A percentile compares a stretch with the other conserved stretches of the same genome.
Conservation (phyloP, 2,888 invertebrate genomes). For the Mythimna loreyi region DNA sequence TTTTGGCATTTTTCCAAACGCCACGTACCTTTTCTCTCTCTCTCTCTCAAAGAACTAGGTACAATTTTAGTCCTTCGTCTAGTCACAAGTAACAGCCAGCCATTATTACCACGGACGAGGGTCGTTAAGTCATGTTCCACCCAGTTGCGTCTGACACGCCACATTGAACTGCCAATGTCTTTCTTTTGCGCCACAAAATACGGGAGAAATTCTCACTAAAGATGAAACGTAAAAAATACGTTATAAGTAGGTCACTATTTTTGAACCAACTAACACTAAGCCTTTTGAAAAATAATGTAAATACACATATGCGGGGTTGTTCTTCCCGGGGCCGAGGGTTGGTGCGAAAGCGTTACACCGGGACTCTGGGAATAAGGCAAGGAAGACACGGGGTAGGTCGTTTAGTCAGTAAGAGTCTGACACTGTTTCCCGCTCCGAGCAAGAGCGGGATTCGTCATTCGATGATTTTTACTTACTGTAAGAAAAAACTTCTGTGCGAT, state of each 20-base stretch:
- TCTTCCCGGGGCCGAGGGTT: no score
- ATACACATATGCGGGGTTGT: no score
- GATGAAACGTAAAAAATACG: neutral
- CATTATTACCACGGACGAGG: constrained; percentile 25
- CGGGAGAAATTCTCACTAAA: neutral
- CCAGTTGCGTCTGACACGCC: constrained; percentile 37
- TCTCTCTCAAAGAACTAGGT: neutral
- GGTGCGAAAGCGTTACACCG: no score
- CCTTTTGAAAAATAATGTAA: constrained; percentile 3
- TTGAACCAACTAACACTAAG: no score
- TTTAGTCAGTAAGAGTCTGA: no score
- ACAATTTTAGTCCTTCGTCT: neutral
- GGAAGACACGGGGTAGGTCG: no score
- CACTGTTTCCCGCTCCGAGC: no score
- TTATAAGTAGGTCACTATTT: neutral
- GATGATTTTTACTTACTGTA: no score
- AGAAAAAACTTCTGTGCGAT: no score
- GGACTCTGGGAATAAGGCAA: no score
- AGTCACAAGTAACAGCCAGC: constrained; percentile 7
- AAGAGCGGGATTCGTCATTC: no score
- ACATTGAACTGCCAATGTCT: constrained; percentile 39
- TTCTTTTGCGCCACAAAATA: constrained; percentile 22
- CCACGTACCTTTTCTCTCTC: neutral
- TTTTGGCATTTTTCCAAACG: neutral
- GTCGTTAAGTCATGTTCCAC: constrained; percentile 49